phyloP scores from a whole-genome alignment of 2,113 vertebrate genomes.

The Eubucco bourcierii region DNA sequence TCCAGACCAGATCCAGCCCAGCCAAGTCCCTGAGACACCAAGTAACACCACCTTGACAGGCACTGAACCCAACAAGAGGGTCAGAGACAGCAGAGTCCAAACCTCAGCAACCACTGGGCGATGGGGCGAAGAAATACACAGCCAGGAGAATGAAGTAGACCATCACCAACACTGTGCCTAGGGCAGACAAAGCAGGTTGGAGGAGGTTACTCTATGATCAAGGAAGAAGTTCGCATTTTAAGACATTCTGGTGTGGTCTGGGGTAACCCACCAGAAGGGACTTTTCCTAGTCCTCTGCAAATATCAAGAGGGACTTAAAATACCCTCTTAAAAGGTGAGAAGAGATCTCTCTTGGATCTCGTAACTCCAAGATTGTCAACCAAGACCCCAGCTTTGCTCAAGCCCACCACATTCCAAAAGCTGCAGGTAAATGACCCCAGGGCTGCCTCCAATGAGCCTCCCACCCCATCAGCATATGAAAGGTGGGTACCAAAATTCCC shows the following conservation, averaged over 20 bases:
- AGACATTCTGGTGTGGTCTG: not conserved
- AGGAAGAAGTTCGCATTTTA: not conserved
- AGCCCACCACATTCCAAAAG: not conserved
- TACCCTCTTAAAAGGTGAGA: not conserved
- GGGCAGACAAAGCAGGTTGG: not conserved
- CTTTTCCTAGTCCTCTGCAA: rapidly evolving
- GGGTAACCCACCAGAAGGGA: rapidly evolving
- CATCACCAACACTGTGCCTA: conserved; percentile 82
- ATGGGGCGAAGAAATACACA: conserved; percentile 83
- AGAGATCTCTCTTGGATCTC: not conserved
- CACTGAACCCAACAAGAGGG: rapidly evolving
- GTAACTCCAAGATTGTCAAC: not conserved
- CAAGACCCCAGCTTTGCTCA: not conserved
- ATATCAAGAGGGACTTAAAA: not conserved
- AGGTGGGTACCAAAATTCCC: rapidly evolving
- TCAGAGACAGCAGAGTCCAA: not conserved
- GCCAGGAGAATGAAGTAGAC: conserved; percentile 84
- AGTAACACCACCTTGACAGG: rapidly evolving
- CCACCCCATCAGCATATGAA: not conserved
- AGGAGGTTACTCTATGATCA: not conserved
- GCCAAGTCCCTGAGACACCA: not conserved
- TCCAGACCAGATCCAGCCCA: not conserved
- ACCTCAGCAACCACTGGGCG: conserved; percentile 79
- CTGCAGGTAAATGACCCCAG: not conserved
- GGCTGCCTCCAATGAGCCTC: not conserved